Base-by-base conservation (phyloP, 1,140 invertebrate genomes). In the Samia ricini region DNA sequence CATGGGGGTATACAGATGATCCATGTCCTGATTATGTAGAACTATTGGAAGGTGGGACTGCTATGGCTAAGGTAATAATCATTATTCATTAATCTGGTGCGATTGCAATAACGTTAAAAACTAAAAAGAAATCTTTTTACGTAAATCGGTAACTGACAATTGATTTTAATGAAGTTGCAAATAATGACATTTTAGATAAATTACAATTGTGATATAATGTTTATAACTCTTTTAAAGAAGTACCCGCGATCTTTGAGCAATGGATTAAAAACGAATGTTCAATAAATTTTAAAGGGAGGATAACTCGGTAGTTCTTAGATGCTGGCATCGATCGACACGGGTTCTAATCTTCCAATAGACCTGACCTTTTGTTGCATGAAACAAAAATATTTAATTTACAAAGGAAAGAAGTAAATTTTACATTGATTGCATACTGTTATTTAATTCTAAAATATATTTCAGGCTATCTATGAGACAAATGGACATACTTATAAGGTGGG, bases 1-100 rank as follows among this genome's bases (percentile, higher is more conserved):
- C 96, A 0, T 97, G 96, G 95, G 95, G 96, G 21, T 95, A 95
- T 77, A 95, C 94, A 22, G 91, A 91, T n/a, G 88, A 92, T 3
- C 92, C 93, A 20, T 93, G 95, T 2, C 86, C 92, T 3, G 95
- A 97, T 80, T 94, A 95, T 63, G 89, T 93, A 3, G 95, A 97
- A 58, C 84, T 97, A 54, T 66, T 89, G 0, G 84, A 89, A 74
- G 86, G 84, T 19, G 86, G 84, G 12, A 87, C 82, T 0, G 73
- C 74, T 26, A 86, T 89, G 71, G 80, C 84, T 0, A 86, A 87
- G 78, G 86, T 89, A 66, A 59, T 18, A 8, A 24, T 49, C 15
- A 24, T 42, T 42, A 15, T 42, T 15, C n/a, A 15, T 15, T 42
- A 42, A 1, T 42, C 33, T 15, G 12, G 15, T 15, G 26, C 6